Evolutionary conservation across 2,888 invertebrate genomes (phyloP).

Genomic region (Drosophila phalerata): DNA sequence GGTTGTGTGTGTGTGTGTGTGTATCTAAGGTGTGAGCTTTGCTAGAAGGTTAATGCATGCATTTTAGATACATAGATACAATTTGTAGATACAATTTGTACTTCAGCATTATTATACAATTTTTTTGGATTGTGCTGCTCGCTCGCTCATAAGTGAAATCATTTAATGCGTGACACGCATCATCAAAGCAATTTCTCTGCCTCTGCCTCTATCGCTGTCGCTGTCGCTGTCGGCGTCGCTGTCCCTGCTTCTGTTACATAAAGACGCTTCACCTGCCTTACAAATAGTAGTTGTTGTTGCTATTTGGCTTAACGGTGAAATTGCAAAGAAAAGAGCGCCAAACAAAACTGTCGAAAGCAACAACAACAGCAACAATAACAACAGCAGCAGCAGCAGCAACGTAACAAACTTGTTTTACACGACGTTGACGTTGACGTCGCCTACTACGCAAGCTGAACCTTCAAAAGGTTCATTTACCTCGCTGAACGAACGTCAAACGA

Average conservation of each 20-base stretch:
- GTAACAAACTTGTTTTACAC: constrained; percentile 82
- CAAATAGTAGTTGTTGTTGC: constrained; percentile 45
- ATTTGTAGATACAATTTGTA: constrained; percentile 17
- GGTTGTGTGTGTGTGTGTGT: not conserved
- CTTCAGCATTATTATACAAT: constrained; percentile 62
- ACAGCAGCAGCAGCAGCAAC: constrained; percentile 49
- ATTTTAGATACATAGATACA: constrained; percentile 7
- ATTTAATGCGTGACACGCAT: constrained; percentile 75
- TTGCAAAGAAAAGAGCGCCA: constrained; percentile 73
- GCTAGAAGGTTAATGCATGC: constrained; percentile 34
- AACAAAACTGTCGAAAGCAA: constrained; percentile 48
- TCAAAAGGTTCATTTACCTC: constrained; percentile 85
- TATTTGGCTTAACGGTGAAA: constrained; percentile 75
- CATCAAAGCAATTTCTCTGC: constrained; percentile 33
- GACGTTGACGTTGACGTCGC: constrained; percentile 42
- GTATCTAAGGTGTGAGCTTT: constrained; percentile 41
- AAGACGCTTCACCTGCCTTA: constrained; percentile 73
- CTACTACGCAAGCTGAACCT: constrained; percentile 84
- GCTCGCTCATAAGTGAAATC: constrained; percentile 66
- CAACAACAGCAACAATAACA: constrained; percentile 37
- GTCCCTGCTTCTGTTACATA: constrained; percentile 59
- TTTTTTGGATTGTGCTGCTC: constrained; percentile 42
- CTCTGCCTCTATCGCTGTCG: constrained; percentile 2
- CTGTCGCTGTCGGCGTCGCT: too few species aligned
- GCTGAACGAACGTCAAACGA: constrained; percentile 32